Percentiles rank a stretch among this genome's conserved stretches.
These are phyloP conservation scores for Zeus faber DNA, from an alignment of 2,113 vertebrate species.

Conservation along the genomic window DNA sequence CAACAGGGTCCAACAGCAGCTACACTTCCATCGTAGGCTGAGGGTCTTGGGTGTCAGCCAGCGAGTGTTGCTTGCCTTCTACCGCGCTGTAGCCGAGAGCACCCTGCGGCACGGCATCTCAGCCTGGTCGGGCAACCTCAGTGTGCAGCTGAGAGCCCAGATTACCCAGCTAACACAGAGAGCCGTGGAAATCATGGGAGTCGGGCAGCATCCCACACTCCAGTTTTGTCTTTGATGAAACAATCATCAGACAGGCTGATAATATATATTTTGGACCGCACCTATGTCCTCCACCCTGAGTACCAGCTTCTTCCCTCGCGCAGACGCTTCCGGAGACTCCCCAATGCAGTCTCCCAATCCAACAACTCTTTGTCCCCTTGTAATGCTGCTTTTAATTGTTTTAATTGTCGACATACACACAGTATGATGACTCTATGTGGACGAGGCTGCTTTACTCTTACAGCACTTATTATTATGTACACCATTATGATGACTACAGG, in stretches of 20 bases:
- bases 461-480: too few species aligned
- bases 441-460: not conserved
- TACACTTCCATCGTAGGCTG: conserved; percentile 4
- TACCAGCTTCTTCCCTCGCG: not conserved
- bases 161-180: conserved; percentile 2
- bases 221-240: not conserved
- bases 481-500: not conserved
- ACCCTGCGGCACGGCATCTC: not conserved
- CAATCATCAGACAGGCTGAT: not conserved
- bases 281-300: conserved; percentile 5
- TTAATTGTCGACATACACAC: not conserved
- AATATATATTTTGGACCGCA: not conserved
- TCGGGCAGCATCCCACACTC: too few species aligned
- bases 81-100: not conserved
- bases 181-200: too few species aligned
- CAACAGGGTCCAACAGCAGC: not conserved
- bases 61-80: not conserved
- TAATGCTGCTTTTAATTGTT: not conserved
- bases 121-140: not conserved
- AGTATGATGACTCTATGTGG: not conserved
- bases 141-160: conserved; percentile 4
- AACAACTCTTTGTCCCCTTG: not conserved
- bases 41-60: conserved; percentile 6
- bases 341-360: not conserved
- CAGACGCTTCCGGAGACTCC: not conserved